Conservation (phyloP, 64 coral and sea anemone genomes). For the Montipora sp. region DNA sequence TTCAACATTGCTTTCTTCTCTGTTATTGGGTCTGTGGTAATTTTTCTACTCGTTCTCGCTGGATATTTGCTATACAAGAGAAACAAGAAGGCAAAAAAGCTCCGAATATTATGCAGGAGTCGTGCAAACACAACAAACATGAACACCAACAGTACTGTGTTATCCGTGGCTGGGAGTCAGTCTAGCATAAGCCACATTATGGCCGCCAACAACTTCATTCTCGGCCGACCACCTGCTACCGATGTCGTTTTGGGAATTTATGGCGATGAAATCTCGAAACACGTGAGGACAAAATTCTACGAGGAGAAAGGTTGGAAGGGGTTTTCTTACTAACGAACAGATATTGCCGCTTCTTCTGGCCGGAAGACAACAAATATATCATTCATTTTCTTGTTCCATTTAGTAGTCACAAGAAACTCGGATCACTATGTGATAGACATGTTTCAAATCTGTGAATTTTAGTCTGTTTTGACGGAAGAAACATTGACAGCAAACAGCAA, state of each 20-base stretch:
- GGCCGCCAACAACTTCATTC: conserved; percentile 23
- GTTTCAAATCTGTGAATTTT: too few species aligned
- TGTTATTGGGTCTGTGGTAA: conserved; percentile 21
- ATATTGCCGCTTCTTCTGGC: too few species aligned
- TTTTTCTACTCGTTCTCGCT: background rate
- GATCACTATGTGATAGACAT: too few species aligned
- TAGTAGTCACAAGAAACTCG: too few species aligned
- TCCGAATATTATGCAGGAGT: background rate
- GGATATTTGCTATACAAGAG: conserved; percentile 24
- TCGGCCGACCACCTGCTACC: conserved; percentile 38
- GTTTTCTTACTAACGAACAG: conserved; percentile 6
- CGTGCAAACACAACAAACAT: background rate
- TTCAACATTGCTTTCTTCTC: conserved; percentile 39
- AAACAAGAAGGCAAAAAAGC: conserved; percentile 22
- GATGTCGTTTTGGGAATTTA: conserved; percentile 43
- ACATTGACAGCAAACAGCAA: too few species aligned
- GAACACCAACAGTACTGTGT: conserved; percentile 27
- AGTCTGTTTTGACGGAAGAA: too few species aligned
- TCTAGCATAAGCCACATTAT: background rate
- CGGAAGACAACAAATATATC: background rate
- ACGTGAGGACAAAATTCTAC: conserved; percentile 20
- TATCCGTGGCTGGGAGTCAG: background rate
- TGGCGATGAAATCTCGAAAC: conserved; percentile 25
- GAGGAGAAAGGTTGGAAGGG: conserved; percentile 46
- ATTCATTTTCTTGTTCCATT: background rate